Conservation (phyloP, 1,140 invertebrate species). For the Chironomus tepperi region DNA sequence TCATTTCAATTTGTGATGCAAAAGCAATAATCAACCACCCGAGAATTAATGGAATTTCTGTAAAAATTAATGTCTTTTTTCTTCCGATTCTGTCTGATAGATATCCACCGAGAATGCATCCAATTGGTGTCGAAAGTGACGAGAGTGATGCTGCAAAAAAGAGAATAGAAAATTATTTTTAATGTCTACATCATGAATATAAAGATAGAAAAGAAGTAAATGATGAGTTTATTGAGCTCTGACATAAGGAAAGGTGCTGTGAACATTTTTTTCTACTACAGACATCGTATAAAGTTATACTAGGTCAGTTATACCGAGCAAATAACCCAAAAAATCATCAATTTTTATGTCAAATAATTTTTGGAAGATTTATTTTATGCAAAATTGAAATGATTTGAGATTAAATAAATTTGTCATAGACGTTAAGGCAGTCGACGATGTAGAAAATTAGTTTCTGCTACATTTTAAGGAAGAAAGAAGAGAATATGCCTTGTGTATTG, state of each 20-base stretch:
- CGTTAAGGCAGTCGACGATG: too few species aligned
- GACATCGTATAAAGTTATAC: too few species aligned
- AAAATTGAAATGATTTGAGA: too few species aligned
- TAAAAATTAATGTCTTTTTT: slow-evolving; percentile 54
- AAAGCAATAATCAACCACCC: slow-evolving; percentile 57
- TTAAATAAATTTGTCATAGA: too few species aligned
- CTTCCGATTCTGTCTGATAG: slow-evolving; percentile 61
- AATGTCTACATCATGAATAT: not conserved
- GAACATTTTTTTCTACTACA: too few species aligned
- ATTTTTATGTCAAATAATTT: too few species aligned
- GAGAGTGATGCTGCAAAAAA: slow-evolving; percentile 56
- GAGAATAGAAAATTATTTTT: slow-evolving; percentile 22
- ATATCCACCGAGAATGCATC: slow-evolving; percentile 59
- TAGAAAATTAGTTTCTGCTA: too few species aligned
- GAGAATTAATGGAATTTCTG: slow-evolving; percentile 56
- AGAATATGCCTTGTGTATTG: too few species aligned
- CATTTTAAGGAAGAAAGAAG: too few species aligned
- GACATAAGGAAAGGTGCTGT: not conserved
- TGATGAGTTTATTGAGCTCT: slow-evolving; percentile 12
- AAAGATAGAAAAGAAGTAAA: slow-evolving; percentile 10
- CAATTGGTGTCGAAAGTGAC: slow-evolving; percentile 59
- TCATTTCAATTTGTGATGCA: slow-evolving; percentile 49
- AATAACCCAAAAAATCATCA: too few species aligned
- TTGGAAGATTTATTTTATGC: too few species aligned
- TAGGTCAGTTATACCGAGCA: too few species aligned